These are phyloP conservation scores for Laticauda laticaudata DNA, from an alignment of 2,113 vertebrate genomes.

Conservation along the genomic window DNA sequence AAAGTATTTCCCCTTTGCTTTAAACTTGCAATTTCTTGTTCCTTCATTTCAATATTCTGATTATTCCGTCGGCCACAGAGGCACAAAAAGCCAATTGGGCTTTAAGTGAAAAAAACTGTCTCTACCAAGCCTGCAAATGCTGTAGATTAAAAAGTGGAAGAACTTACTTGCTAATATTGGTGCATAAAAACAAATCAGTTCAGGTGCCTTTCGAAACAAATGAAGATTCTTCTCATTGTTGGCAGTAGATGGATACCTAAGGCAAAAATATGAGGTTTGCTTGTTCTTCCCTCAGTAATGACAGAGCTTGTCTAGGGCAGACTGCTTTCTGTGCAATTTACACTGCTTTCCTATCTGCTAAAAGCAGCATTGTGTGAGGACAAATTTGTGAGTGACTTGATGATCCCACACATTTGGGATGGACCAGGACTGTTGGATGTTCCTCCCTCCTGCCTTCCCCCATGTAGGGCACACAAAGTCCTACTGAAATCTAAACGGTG, in stretches of 20 bases:
- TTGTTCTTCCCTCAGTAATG: conserved; percentile 35
- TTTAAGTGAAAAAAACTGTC: neutral
- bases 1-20: conserved; percentile 42
- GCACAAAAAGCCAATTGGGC: neutral
- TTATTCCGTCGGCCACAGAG: conserved; percentile 37
- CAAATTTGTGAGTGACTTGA: neutral
- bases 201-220: conserved; percentile 68
- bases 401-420: neutral
- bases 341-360: neutral
- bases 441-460: neutral
- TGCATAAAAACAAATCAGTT: conserved; percentile 80
- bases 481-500: neutral
- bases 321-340: neutral
- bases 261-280: conserved; percentile 22
- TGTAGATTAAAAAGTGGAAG: conserved; percentile 37
- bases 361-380: neutral
- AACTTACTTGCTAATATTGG: conserved; percentile 63
- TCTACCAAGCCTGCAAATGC: neutral
- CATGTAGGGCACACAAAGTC: neutral
- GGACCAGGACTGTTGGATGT: neutral
- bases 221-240: conserved; percentile 59
- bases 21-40: conserved; percentile 58
- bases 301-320: neutral
- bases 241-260: conserved; percentile 33
- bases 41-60: conserved; percentile 60